Evolutionary conservation across 1,140 invertebrate species (phyloP), one percentile per base, ranked within the genome.

Genomic region (Tetragonula clypearis): DNA sequence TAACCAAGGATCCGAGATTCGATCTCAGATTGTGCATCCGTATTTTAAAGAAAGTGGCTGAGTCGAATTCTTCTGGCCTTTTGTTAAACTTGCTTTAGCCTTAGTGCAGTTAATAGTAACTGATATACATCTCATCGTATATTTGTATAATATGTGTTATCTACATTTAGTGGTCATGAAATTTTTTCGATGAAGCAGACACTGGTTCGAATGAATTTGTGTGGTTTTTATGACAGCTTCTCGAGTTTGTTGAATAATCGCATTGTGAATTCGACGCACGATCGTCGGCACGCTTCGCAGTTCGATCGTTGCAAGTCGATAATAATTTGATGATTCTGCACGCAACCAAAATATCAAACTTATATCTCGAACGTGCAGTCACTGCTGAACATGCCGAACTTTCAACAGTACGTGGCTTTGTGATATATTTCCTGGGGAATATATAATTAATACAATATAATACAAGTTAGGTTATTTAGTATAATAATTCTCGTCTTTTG

Each of bases 321-420:
- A 83, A 86, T 86, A 82, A 86, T 86, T 58, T 26, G 62, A 41
- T 76, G 84, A 74, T 86, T 86, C 84, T 41, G 56, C 84, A 72
- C 80, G 66, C 80, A 68, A 75, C 71, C 66, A 19, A 73, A 41
- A 71, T 85, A 82, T 86, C 80, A 71, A 83, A 72, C 71, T 81
- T 75, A 75, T 76, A 85, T 82, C 84, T 76, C 80, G 55, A 56
- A 72, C 84, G 84, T 86, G 84, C 66, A 14, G 15, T 15, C 21
- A 30, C 53, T 79, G 26, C 35, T 74, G 73, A 85, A 35, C 58
- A n/a, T 23, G 19, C 56, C n/a, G n/a, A 71, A 71, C 72, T 56
- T 66, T 76, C 49, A 56, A 35, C 35, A 41, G 19, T 21, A 21
- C n/a, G 23, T 41, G 21, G 11, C 12, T 66, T 73, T 30, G 66